Percentiles rank a stretch among this genome's conserved stretches.
These are phyloP conservation scores for Homarus gammarus DNA, from an alignment of 2,888 invertebrate genomes.

Conservation along the genomic window DNA sequence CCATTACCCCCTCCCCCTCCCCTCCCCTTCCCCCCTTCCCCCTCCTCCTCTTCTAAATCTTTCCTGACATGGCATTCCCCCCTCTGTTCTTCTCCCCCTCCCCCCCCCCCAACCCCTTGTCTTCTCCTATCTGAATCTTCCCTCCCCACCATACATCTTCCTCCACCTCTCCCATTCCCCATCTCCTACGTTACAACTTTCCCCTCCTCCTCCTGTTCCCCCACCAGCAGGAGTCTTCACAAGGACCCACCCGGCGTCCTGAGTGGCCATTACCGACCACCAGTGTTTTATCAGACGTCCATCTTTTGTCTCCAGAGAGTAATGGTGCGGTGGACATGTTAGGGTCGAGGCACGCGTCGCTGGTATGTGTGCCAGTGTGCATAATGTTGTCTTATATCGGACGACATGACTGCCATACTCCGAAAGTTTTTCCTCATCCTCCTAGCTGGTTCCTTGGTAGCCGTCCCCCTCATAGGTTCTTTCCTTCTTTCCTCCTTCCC, in stretches of 20 bases:
- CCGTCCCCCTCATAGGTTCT: too few relatives aligned
- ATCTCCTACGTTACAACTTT: background rate
- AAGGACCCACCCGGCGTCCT: background rate
- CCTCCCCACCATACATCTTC: background rate
- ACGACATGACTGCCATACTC: too few relatives aligned
- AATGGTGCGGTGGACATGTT: background rate
- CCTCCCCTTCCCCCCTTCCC: background rate
- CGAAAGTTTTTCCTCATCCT: too few relatives aligned
- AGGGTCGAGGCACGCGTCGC: conserved; percentile 4
- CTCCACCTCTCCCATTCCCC: background rate
- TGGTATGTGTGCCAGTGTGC: conserved; percentile 7
- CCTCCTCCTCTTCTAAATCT: background rate
- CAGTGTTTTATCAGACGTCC: background rate
- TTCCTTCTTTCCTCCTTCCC: too few relatives aligned
- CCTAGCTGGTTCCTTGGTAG: too few relatives aligned
- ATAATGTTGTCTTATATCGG: conserved; percentile 10
- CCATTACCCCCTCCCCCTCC: background rate
- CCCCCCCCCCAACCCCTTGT: background rate
- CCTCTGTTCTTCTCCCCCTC: background rate
- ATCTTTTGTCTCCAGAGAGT: conserved; percentile 13
- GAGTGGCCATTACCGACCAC: background rate
- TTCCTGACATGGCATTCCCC: background rate
- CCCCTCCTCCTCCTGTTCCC: background rate
- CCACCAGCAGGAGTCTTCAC: background rate
- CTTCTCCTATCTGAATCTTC: background rate